Evolutionary conservation across 2,888 invertebrate species (phyloP).

Genomic region (Syritta pipiens): DNA sequence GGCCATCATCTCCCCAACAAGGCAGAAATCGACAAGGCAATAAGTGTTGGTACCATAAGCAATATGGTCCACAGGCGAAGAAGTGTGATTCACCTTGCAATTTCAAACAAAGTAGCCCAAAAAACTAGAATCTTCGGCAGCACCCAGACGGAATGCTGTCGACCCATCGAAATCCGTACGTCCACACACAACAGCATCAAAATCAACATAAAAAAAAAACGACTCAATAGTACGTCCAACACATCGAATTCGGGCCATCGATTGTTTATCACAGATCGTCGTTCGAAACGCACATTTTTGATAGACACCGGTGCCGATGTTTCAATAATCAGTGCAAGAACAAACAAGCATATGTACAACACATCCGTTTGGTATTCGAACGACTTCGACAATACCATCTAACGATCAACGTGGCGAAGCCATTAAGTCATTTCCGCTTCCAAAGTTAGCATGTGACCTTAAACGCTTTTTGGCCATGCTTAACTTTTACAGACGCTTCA

Average conservation of each 20-base stretch:
- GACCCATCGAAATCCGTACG: neutral
- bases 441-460: too few relatives aligned
- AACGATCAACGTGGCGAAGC: too few relatives aligned
- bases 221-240: neutral
- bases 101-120: neutral
- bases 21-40: too few relatives aligned
- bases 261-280: neutral
- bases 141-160: neutral
- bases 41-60: too few relatives aligned
- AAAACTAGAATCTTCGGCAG: neutral
- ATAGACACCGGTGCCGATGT: slow-evolving; percentile 10
- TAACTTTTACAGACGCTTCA: too few relatives aligned
- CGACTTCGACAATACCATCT: neutral
- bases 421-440: too few relatives aligned
- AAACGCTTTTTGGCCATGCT: too few relatives aligned
- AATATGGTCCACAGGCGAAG: too few relatives aligned
- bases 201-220: neutral
- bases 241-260: neutral
- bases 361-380: neutral
- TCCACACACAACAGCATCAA: too few relatives aligned
- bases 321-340: slow-evolving; percentile 7
- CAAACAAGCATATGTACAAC: neutral
- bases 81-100: too few relatives aligned
- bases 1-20: too few relatives aligned
- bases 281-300: too few relatives aligned